Evolutionary conservation across 2,113 vertebrate species (phyloP).

Genomic region (Vombatus ursinus): DNA sequence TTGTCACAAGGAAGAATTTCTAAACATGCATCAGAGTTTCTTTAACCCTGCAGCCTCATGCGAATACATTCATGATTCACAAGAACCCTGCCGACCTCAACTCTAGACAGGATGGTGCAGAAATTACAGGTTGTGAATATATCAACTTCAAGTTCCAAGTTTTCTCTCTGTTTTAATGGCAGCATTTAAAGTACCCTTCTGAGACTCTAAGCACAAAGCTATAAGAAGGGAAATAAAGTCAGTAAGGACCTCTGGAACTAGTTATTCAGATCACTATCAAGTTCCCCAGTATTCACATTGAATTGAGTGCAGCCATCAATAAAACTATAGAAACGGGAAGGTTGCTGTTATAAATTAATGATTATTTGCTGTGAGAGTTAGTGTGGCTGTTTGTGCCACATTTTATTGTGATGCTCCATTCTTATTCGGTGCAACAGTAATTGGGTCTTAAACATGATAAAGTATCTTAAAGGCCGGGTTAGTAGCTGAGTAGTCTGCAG

Average conservation of each 20-base stretch:
- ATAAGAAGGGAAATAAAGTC: slow-evolving; percentile 41
- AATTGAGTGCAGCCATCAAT: slow-evolving; percentile 82
- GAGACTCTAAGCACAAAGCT: slow-evolving; percentile 74
- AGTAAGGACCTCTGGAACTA: slow-evolving; percentile 73
- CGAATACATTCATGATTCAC: slow-evolving; percentile 20
- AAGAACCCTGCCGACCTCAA: slow-evolving; percentile 39
- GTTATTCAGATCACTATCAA: slow-evolving; percentile 75
- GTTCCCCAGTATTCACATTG: slow-evolving; percentile 81
- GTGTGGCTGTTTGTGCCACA: slow-evolving; percentile 80
- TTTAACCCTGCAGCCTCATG: slow-evolving; percentile 43
- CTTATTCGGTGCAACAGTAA: slow-evolving; percentile 86
- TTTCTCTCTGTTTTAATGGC: slow-evolving; percentile 61
- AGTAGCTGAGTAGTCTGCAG: slow-evolving; percentile 81
- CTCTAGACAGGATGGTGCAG: slow-evolving; percentile 56
- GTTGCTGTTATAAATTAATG: slow-evolving; percentile 85
- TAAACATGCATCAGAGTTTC: background rate
- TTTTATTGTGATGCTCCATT: slow-evolving; percentile 88
- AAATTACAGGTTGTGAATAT: slow-evolving; percentile 69
- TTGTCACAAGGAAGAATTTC: background rate
- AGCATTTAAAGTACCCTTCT: slow-evolving; percentile 74
- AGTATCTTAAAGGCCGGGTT: slow-evolving; percentile 83
- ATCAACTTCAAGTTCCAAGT: slow-evolving; percentile 65
- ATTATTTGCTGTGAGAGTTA: slow-evolving; percentile 82
- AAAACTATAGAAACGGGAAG: slow-evolving; percentile 80
- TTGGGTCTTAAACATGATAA: slow-evolving; percentile 91